These are phyloP conservation scores for Muscicapa comitata DNA, from an alignment of 2,797 vertebrate species.

Conservation along the genomic window DNA sequence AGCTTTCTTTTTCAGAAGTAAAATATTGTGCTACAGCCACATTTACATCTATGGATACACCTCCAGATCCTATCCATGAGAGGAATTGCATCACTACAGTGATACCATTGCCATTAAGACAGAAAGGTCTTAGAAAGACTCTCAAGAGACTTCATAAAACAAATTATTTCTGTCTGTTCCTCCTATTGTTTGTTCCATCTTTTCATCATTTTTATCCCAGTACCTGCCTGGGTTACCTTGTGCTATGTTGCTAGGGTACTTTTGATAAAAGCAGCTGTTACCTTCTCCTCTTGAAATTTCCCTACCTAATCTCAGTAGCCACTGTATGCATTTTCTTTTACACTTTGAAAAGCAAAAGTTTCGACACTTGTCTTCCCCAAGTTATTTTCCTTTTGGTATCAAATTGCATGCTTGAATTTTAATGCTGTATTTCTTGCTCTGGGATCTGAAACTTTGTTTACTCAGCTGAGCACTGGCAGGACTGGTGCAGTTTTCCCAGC, in stretches of 20 bases:
- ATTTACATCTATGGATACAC: background rate
- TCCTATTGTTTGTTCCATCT: background rate
- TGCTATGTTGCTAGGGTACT: background rate
- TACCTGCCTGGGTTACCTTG: background rate
- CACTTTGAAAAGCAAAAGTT: background rate
- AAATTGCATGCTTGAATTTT: background rate
- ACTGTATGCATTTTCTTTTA: background rate
- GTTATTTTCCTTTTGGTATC: background rate
- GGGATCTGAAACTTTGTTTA: background rate
- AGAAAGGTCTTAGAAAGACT: background rate
- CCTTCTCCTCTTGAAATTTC: background rate
- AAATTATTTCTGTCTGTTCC: background rate
- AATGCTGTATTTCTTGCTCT: background rate
- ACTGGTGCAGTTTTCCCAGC: background rate
- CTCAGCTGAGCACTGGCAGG: background rate
- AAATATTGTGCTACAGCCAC: background rate
- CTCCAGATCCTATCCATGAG: background rate
- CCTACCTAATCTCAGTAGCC: background rate
- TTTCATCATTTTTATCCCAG: background rate
- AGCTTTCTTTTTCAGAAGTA: background rate
- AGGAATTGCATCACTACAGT: background rate
- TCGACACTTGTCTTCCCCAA: background rate
- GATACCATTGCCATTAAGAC: background rate
- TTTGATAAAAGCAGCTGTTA: background rate
- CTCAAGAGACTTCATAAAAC: background rate